Base-by-base conservation (phyloP, 2,888 invertebrate species). In the Eumacrocentrus americanus region DNA sequence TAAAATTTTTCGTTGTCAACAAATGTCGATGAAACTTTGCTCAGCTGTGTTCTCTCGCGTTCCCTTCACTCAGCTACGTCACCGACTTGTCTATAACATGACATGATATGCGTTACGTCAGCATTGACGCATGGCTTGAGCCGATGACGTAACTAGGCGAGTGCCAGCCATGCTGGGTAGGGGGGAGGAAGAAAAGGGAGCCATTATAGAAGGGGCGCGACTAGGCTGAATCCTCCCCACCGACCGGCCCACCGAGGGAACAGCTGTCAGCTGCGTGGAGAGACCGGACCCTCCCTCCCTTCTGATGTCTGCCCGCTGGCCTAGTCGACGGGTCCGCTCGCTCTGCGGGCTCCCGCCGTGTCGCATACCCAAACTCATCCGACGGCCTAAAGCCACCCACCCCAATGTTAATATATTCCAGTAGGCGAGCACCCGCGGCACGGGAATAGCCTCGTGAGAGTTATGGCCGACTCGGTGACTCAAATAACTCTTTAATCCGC, bases 121-220 rank as follows among this genome's bases (percentile, higher is more conserved):
- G 44, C 16, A 40, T 54, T 59, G 34, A 53, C 61, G 57, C 55
- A 59, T 53, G 48, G 46, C 56, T 38, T 44, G 55, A 54, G 58
- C 16, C 23, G 64, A 66, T 67, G 68, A 68, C 66, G 67, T 67
- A 65, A 67, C 63, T 57, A 56, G 62, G 50, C 63, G 59, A 57
- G 57, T 63, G 75, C 76, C 79, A 80, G 79, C 80, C 80, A 79
- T 80, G 71, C 78, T 78, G 79, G 70, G 77, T 75, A 75, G 76
- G 79, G 78, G 79, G n/a, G 77, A 79, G 76, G 79, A 78, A 78
- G 79, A 78, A 80, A 80, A 79, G 78, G 81, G 78, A 80, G 81
- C 79, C 80, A 80, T 80, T 80, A 80, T 80, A 79, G 80, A 80
- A 80, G 80, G 80, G 80, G 80, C 80, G 80, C 80, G 80, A 79